A percentile compares a stretch with the other conserved stretches of the same genome.
Conservation (phyloP, 1,140 invertebrate species). For the Drosophila azteca region DNA sequence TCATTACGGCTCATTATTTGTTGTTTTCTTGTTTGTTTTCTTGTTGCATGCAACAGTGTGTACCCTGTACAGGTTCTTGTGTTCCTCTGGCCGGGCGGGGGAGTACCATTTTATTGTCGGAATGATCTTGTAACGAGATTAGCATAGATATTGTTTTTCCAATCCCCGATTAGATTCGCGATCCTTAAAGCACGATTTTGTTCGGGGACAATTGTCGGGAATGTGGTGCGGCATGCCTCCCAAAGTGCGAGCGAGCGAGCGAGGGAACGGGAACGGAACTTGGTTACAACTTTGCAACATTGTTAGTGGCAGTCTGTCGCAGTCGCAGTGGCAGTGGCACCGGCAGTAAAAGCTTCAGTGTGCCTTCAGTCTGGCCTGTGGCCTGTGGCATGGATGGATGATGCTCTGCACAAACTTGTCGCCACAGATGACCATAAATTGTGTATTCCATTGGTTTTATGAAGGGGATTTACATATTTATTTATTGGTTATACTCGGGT, state of each 20-base stretch:
- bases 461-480: constrained; percentile 35
- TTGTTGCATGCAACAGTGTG: constrained; percentile 1
- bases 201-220: constrained; percentile 60
- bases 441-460: constrained; percentile 35
- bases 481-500: constrained; percentile 7
- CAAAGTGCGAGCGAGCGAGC: constrained; percentile 11
- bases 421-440: constrained; percentile 20
- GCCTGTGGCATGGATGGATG: constrained; percentile 6
- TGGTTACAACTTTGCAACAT: constrained; percentile 49
- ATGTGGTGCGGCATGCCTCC: constrained; percentile 30
- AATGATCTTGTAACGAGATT: constrained; percentile 79
- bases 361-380: constrained; percentile 14
- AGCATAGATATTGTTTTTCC: constrained; percentile 81
- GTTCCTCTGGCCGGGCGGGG: constrained; percentile 34
- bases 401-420: constrained; percentile 3
- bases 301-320: constrained; percentile 30
- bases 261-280: constrained; percentile 25
- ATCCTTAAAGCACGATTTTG: constrained; percentile 61
- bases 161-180: constrained; percentile 75
- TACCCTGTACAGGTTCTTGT: constrained; percentile 67
- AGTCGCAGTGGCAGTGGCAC: background rate
- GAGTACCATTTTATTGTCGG: constrained; percentile 71
- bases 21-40: constrained; percentile 46
- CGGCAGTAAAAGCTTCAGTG: constrained; percentile 48
- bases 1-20: constrained; percentile 79